Conservation (phyloP, 2,797 vertebrate species). For the Manis javanica region DNA sequence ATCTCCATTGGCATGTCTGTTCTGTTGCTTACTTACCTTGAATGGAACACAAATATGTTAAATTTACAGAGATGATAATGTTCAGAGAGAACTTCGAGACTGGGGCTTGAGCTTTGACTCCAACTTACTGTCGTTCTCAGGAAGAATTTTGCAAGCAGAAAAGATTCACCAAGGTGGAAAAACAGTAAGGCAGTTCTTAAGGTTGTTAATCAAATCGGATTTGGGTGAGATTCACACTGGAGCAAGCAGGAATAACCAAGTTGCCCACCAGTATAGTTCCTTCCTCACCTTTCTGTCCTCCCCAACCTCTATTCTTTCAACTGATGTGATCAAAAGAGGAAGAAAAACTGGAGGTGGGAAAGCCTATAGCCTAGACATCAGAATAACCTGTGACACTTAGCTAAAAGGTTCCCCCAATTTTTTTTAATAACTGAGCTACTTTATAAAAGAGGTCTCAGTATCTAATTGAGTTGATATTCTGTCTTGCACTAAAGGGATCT, state of each 20-base stretch:
- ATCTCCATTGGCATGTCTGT: rapidly evolving
- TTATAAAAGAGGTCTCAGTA: not conserved
- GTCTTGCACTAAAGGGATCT: not conserved
- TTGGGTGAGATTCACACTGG: not conserved
- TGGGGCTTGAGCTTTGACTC: conserved; percentile 96
- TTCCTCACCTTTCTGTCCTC: not conserved
- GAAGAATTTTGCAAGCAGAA: conserved; percentile 93
- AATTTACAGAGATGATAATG: conserved; percentile 89
- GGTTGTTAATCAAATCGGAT: too few relatives aligned
- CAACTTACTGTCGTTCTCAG: conserved; percentile 89
- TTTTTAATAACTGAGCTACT: too few relatives aligned
- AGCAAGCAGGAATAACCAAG: not conserved
- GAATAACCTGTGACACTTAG: too few relatives aligned
- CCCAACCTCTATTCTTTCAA: too few relatives aligned
- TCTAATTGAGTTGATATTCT: too few relatives aligned
- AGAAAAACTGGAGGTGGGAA: too few relatives aligned
- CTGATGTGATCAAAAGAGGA: not conserved
- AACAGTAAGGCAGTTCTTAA: conserved; percentile 85
- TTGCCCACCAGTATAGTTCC: not conserved
- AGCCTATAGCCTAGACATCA: not conserved
- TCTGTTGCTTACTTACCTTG: not conserved
- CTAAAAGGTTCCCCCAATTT: not conserved
- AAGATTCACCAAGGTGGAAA: conserved; percentile 91
- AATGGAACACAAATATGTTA: not conserved
- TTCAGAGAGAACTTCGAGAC: conserved; percentile 91